Base-by-base conservation (phyloP, 30 jellyfish, hydroid and myxozoan genomes). In the Aurelia aurita region DNA sequence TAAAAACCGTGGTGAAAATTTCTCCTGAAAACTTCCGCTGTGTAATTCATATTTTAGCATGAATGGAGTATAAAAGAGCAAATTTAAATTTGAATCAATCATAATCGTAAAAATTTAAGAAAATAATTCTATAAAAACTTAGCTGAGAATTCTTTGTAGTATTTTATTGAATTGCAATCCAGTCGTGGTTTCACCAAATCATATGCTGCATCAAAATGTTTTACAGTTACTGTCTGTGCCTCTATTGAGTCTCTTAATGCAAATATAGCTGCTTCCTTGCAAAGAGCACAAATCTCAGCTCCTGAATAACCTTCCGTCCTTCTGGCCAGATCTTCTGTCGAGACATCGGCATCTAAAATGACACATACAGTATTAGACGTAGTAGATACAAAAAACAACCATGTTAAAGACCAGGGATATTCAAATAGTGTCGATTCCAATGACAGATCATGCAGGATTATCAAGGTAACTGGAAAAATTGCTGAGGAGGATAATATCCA, bases 181-280 rank as follows among this genome's bases (percentile, higher is more conserved):
- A 97, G 69, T 22, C 97, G 86, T 32, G 98, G 98, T 65, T 78
- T 84, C 32, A 88, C 87, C 29, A 80, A 78, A 18, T 71, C 44
- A 13, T 82, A 64, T 25, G 89, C 90, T 5, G 75, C 68, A 15
- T 58, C 59, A 64, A 93, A 93, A 64, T 93, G 97, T 1, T 49
- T 22, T 32, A 13, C 35, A 7, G 19, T 46, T 19, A 93, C 94
- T 16, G 69, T 81, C 16, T 34, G 16, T 4, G 97, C 88, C 10
- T 80, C 86, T 15, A 95, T 79, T 58, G 87, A 58, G 53, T 89
- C 95, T 26, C 97, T 59, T 53, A 95, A 62, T 12, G 97, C 97
- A 32, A 77, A 72, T 69, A 89, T 72, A 7, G 97, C 99, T 32
- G 99, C 99, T 71, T 95, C 99, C 43, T 84, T 86, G 64, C 99